Base-by-base conservation (phyloP, 2,888 invertebrate species). In the Lasioglossum figueresi region DNA sequence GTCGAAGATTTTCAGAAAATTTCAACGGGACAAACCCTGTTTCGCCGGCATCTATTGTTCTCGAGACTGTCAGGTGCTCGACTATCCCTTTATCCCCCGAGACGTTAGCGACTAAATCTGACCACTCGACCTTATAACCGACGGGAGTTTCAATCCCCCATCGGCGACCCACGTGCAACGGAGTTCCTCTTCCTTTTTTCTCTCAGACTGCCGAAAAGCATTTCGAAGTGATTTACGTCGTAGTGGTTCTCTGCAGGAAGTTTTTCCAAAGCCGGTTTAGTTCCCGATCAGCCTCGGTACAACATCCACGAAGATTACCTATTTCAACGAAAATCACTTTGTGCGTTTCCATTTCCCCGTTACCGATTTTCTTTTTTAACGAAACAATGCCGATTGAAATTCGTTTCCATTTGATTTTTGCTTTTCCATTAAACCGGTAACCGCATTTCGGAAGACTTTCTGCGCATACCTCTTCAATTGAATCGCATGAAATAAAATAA, bases 151-250 rank as follows among this genome's bases (percentile, higher is more conserved):
- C 68, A 68, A 68, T 68, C 68, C 37, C 34, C 68, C 68, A 37
- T 34, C 68, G 68, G 23, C 10, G 16, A 45, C 37, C 23, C 48
- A 68, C 68, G 68, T 68, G 27, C 45, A 66, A 40, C 76, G n/a
- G 40, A 52, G 45, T 71, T 77, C 63, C 66, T 56, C 63, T 59
- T 56, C 59, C 48, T 76, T 81, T 85, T 76, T 52, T 23, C 75
- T 43, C 52, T 63, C 3, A n/a, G 66, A 31, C 66, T 31, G 66
- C 27, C 68, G 80, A 72, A 80, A 80, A 78, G 80, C 72, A 88
- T 85, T 87, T 83, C 73, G 80, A 82, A 81, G 84, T 85, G 86
- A 88, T 89, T 89, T 86, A 85, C 81, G 76, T 80, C 45, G 52
- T 52, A 84, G 83, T 82, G 81, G 76, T 56, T 79, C 73, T 59